Conservation (phyloP, 2,888 invertebrate genomes). For the Helicoverpa assulta region DNA sequence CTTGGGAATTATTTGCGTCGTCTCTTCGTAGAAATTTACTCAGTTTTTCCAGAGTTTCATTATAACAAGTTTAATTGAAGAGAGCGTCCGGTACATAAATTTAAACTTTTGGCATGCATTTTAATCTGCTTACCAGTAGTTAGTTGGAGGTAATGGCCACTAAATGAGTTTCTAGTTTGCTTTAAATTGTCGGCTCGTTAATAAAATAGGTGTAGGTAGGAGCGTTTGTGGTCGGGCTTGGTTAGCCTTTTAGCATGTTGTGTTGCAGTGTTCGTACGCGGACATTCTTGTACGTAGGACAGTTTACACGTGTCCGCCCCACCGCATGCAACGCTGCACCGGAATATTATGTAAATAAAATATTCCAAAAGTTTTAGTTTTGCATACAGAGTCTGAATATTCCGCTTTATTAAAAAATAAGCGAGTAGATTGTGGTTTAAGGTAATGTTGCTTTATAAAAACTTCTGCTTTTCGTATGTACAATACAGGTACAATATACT, state of each 20-base stretch:
- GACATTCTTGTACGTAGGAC: conserved; percentile 40
- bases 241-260: conserved; percentile 42
- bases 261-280: conserved; percentile 21
- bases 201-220: conserved; percentile 64
- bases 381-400: conserved; percentile 7
- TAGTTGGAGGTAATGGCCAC: conserved; percentile 79
- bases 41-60: conserved; percentile 86
- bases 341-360: conserved; percentile 37
- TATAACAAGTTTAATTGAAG: conserved; percentile 89
- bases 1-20: conserved; percentile 85
- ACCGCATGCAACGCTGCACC: conserved; percentile 14
- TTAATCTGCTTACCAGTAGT: conserved; percentile 86
- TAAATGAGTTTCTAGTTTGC: conserved; percentile 80
- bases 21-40: conserved; percentile 79
- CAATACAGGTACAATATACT: background rate
- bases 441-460: conserved; percentile 1
- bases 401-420: conserved; percentile 17
- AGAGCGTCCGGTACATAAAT: conserved; percentile 87
- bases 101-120: conserved; percentile 87
- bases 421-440: background rate
- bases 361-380: conserved; percentile 36
- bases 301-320: conserved; percentile 44
- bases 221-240: conserved; percentile 43
- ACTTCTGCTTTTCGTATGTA: no score
- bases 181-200: conserved; percentile 74